A percentile compares a stretch with the other conserved stretches of the same genome.
phyloP scores from a whole-genome alignment of 2,797 vertebrate genomes.

The Malacoraja senta region DNA sequence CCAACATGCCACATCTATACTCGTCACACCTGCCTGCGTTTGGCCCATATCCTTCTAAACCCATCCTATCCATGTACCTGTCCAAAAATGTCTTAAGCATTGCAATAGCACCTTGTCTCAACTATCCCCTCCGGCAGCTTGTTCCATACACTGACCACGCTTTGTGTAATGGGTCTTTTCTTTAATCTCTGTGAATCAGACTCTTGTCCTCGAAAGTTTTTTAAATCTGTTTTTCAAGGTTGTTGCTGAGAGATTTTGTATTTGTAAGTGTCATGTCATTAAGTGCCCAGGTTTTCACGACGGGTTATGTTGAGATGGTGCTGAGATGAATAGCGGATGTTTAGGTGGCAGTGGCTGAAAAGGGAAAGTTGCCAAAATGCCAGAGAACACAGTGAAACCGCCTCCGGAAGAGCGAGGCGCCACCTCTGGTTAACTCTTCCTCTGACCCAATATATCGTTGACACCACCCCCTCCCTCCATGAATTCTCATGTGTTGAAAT shows the following conservation, averaged over 20 bases:
- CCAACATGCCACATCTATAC: too few species aligned
- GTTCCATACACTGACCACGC: too few species aligned
- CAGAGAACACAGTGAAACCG: not conserved
- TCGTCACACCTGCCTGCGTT: too few species aligned
- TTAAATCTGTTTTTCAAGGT: not conserved
- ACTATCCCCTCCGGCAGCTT: too few species aligned
- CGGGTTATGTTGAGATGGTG: not conserved
- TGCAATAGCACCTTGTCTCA: too few species aligned
- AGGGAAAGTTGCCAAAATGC: not conserved
- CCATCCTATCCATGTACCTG: too few species aligned
- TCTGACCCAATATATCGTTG: not conserved
- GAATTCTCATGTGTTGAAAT: not conserved
- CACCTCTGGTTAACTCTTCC: not conserved
- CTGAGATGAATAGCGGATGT: not conserved
- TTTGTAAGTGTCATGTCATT: not conserved
- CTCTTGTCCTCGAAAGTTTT: not conserved
- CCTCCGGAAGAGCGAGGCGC: not conserved
- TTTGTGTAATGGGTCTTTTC: too few species aligned
- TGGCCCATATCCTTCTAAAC: too few species aligned
- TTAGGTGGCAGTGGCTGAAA: not conserved
- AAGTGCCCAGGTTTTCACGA: not conserved
- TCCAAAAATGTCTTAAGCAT: too few species aligned
- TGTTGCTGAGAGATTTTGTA: not conserved
- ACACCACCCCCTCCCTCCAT: not conserved
- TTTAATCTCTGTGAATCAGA: not conserved